Evolutionary conservation across 2,113 vertebrate species (phyloP).

Genomic region (Irena cyanogastra): DNA sequence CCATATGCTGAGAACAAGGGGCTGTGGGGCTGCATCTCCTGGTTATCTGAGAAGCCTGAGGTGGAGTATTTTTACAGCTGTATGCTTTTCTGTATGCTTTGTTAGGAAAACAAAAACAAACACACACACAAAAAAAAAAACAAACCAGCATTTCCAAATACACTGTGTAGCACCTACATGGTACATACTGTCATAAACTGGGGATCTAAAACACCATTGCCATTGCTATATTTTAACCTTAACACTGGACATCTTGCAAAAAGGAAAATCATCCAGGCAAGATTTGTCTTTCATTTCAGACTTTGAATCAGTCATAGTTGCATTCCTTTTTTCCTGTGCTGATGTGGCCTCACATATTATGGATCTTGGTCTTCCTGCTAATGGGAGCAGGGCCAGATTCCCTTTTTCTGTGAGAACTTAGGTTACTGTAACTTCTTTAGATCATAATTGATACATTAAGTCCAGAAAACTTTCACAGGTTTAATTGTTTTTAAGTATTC

Average conservation of each 20-base stretch:
- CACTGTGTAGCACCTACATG: not conserved
- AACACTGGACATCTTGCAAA: not conserved
- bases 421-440: not conserved
- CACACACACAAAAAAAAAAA: not conserved
- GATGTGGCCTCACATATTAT: not conserved
- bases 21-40: not conserved
- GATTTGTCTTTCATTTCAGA: not conserved
- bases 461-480: not conserved
- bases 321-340: not conserved
- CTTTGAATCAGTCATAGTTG: not conserved
- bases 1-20: not conserved
- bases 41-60: not conserved
- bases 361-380: not conserved
- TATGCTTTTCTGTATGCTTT: rapidly evolving
- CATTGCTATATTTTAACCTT: not conserved
- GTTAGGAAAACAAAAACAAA: not conserved
- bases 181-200: not conserved
- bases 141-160: not conserved
- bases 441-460: not conserved
- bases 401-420: not conserved
- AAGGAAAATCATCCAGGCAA: not conserved
- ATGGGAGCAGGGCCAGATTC: not conserved
- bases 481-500: not conserved
- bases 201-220: not conserved
- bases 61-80: not conserved